Evolutionary conservation across 2,113 vertebrate species (phyloP).

Genomic region (Polyodon spathula): DNA sequence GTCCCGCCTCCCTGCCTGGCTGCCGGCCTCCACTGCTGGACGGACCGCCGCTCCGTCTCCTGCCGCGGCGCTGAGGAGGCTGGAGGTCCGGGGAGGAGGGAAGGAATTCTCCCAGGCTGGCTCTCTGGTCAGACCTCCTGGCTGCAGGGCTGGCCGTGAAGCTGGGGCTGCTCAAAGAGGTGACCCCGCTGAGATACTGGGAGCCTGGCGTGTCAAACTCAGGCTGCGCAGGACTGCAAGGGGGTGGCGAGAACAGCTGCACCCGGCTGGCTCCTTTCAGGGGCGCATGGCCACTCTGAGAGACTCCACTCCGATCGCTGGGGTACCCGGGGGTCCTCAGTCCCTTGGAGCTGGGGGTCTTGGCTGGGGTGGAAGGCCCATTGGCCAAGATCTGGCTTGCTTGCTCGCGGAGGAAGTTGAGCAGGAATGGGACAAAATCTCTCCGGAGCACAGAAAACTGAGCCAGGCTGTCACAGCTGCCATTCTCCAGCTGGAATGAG

Average conservation of each 20-base stretch:
- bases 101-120: conserved; percentile 69
- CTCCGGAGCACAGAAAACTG: conserved; percentile 60
- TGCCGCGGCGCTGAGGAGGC: conserved; percentile 45
- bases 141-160: conserved; percentile 51
- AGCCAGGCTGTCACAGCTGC: conserved; percentile 37
- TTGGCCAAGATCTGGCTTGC: conserved; percentile 80
- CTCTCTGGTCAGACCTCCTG: conserved; percentile 52
- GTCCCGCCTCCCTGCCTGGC: conserved; percentile 46
- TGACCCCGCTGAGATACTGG: conserved; percentile 33
- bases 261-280: conserved; percentile 54
- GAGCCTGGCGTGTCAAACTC: conserved; percentile 24
- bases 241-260: conserved; percentile 72
- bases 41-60: conserved; percentile 48
- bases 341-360: conserved; percentile 65
- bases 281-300: conserved; percentile 21
- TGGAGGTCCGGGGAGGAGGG: conserved; percentile 47
- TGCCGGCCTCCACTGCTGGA: conserved; percentile 33
- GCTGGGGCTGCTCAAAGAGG: conserved; percentile 57
- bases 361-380: conserved; percentile 84
- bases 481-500: conserved; percentile 43
- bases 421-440: conserved; percentile 86
- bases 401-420: conserved; percentile 91
- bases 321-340: conserved; percentile 35
- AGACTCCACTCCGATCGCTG: conserved; percentile 40
- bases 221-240: conserved; percentile 32